These are phyloP conservation scores for Laothoe populi DNA, from an alignment of 2,888 invertebrate genomes.

Conservation along the genomic window DNA sequence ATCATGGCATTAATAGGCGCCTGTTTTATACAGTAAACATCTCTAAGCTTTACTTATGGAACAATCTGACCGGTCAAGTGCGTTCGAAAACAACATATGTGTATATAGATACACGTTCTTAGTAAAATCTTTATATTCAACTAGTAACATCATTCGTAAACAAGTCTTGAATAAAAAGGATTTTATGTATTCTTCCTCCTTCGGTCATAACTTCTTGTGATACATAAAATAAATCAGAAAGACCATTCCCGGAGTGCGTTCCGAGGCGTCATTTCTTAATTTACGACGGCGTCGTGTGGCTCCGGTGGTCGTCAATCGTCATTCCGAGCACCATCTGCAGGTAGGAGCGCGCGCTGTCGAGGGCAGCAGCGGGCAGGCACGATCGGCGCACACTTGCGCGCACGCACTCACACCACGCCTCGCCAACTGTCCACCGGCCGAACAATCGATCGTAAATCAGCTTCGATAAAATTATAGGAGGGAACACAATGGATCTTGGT, in stretches of 20 bases:
- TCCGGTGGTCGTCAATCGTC: slow-evolving; percentile 51
- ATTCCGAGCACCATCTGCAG: slow-evolving; percentile 77
- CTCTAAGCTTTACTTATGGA: slow-evolving; percentile 29
- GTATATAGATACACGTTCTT: too few species aligned
- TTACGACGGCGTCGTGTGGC: slow-evolving; percentile 77
- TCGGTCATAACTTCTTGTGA: not conserved
- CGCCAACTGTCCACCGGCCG: slow-evolving; percentile 77
- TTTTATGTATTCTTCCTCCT: not conserved
- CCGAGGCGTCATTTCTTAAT: slow-evolving; percentile 72
- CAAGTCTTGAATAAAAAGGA: not conserved
- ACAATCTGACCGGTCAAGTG: not conserved
- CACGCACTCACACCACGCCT: slow-evolving; percentile 70
- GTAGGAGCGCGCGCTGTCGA: slow-evolving; percentile 53
- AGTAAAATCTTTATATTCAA: too few species aligned
- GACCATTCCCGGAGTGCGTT: slow-evolving; percentile 40
- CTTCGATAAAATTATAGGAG: slow-evolving; percentile 85
- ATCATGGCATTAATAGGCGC: slow-evolving; percentile 59
- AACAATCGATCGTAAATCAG: slow-evolving; percentile 85
- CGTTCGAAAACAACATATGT: too few species aligned
- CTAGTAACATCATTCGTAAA: not conserved
- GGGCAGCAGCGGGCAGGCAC: slow-evolving; percentile 47
- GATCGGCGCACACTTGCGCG: slow-evolving; percentile 59
- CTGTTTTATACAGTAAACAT: slow-evolving; percentile 61
- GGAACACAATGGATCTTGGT: slow-evolving; percentile 80
- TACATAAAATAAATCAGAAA: slow-evolving; percentile 21